Evolutionary conservation across 92 coral and sea anemone species (phyloP).

Genomic region (Porites cylindrica): DNA sequence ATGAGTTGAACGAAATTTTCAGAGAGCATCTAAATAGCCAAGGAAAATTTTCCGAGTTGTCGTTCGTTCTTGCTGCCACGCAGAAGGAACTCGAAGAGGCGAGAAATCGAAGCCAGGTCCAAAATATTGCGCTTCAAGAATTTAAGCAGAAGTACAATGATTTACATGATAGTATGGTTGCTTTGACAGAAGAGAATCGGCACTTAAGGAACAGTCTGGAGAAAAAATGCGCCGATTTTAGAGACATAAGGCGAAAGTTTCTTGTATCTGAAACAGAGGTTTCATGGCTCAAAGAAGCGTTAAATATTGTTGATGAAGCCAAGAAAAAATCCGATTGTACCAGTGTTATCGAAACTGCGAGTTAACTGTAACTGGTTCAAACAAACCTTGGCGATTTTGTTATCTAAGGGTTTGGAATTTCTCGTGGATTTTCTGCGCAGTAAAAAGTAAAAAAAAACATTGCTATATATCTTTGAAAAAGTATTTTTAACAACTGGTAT

Average conservation of each 20-base stretch:
- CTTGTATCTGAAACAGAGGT: constrained; percentile 83
- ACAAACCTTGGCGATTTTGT: neutral
- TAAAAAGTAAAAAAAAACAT: neutral
- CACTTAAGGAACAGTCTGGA: constrained; percentile 70
- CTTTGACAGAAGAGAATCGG: constrained; percentile 75
- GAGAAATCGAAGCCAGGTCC: constrained; percentile 60
- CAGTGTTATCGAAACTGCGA: constrained; percentile 2
- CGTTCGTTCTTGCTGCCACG: constrained; percentile 45
- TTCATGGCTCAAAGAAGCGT: constrained; percentile 90
- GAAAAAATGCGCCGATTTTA: constrained; percentile 64
- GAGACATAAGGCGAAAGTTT: constrained; percentile 59
- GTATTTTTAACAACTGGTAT: neutral
- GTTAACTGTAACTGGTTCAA: neutral
- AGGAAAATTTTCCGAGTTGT: constrained; percentile 54
- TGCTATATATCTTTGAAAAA: neutral
- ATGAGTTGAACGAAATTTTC: constrained; percentile 71
- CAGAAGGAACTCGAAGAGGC: constrained; percentile 75
- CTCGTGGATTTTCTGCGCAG: neutral
- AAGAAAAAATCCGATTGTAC: constrained; percentile 41
- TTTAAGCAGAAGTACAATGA: constrained; percentile 76
- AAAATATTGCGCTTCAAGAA: constrained; percentile 71
- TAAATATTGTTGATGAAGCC: constrained; percentile 63
- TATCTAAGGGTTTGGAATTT: neutral
- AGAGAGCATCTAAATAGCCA: constrained; percentile 70
- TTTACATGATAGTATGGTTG: constrained; percentile 65